Evolutionary conservation across 2,797 vertebrate genomes (phyloP).

Genomic region (Tokudaia muenninki): DNA sequence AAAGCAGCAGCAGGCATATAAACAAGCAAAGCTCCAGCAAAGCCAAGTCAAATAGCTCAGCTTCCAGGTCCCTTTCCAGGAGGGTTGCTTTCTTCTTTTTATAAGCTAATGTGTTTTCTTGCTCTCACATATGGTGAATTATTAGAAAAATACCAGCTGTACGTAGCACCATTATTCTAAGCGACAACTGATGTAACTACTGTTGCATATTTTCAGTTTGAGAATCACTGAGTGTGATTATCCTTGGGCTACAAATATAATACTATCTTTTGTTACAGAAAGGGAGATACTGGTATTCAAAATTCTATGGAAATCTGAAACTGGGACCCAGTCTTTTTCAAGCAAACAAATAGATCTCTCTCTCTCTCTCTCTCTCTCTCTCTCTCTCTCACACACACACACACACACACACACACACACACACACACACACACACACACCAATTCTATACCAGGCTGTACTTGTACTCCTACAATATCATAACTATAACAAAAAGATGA

Average conservation of each 20-base stretch:
- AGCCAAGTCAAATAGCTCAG: neutral
- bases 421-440: neutral
- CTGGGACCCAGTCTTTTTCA: neutral
- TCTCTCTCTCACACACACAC: neutral
- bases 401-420: neutral
- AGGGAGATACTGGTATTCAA: neutral
- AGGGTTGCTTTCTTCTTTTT: neutral
- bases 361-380: neutral
- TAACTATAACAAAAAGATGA: neutral
- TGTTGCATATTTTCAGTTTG: neutral
- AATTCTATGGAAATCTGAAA: neutral
- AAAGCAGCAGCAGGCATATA: neutral
- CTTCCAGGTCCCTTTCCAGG: neutral
- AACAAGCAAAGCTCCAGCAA: rapidly evolving
- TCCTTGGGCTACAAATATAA: neutral
- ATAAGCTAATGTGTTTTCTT: neutral
- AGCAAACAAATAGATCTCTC: neutral
- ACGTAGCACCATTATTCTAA: neutral
- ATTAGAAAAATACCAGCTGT: neutral
- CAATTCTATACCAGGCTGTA: neutral
- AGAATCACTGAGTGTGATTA: neutral
- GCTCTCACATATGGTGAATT: neutral
- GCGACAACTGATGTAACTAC: neutral
- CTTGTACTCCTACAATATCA: neutral
- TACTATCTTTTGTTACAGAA: neutral